Percentiles rank a stretch among this genome's conserved stretches.
Conservation (phyloP, 2,797 vertebrate species). For the Eulemur rubriventer region DNA sequence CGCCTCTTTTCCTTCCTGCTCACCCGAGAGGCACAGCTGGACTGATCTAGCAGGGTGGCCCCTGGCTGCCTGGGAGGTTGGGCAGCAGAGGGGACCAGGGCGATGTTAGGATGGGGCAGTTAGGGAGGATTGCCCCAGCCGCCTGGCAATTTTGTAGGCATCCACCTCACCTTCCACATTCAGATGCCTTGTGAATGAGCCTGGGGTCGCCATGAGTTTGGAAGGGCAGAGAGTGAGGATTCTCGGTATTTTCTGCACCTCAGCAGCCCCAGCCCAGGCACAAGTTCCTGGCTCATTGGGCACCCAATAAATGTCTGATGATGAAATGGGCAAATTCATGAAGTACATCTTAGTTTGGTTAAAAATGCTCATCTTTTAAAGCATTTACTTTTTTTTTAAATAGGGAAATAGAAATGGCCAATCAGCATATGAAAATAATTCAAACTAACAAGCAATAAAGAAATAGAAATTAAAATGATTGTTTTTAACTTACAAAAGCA, state of each 20-base stretch:
- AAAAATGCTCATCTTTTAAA: not conserved
- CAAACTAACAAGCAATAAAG: not conserved
- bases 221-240: not conserved
- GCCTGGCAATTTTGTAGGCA: not conserved
- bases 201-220: rapidly evolving
- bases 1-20: not conserved
- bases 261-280: not conserved
- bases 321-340: not conserved
- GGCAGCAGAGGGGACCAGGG: not conserved
- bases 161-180: not conserved
- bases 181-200: not conserved
- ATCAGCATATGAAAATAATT: not conserved
- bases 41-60: too few relatives aligned
- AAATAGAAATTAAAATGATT: not conserved
- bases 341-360: not conserved
- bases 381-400: not conserved
- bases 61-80: not conserved
- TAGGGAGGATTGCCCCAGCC: not conserved
- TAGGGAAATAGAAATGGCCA: not conserved
- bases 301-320: not conserved
- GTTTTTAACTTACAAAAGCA: not conserved
- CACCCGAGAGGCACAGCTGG: too few relatives aligned
- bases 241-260: too few relatives aligned
- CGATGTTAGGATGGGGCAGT: not conserved
- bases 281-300: not conserved